These are phyloP conservation scores for Percopsis omiscomaycus DNA, from an alignment of 2,797 vertebrate genomes.

Conservation along the genomic window DNA sequence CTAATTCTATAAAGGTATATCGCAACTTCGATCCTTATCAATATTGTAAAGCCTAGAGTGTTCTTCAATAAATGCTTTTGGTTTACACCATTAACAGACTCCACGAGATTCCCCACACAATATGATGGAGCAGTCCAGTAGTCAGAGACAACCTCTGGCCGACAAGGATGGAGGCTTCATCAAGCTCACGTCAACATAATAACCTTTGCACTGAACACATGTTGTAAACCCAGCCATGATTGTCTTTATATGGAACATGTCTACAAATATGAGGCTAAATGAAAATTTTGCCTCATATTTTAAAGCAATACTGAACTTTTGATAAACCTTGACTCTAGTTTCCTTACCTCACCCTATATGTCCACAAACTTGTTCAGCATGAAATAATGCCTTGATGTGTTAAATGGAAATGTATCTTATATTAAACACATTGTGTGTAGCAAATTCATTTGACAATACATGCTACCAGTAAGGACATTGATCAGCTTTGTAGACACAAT, in stretches of 20 bases:
- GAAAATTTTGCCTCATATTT: slow-evolving; percentile 20
- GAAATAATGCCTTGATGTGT: too few relatives aligned
- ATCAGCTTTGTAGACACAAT: too few relatives aligned
- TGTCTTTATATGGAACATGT: neutral
- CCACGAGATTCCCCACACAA: slow-evolving; percentile 5
- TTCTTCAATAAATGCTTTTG: neutral
- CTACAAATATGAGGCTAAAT: neutral
- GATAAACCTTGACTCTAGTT: too few relatives aligned
- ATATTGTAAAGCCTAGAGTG: too few relatives aligned
- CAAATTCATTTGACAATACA: too few relatives aligned
- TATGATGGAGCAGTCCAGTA: slow-evolving; percentile 28
- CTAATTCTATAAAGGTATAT: neutral
- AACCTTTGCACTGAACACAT: neutral
- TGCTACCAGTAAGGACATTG: too few relatives aligned
- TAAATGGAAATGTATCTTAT: too few relatives aligned
- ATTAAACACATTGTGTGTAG: too few relatives aligned
- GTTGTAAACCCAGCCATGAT: neutral
- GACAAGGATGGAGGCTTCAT: neutral
- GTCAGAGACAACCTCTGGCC: slow-evolving; percentile 13
- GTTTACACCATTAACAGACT: slow-evolving; percentile 34
- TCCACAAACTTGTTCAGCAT: too few relatives aligned
- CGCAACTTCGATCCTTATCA: neutral
- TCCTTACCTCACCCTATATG: too few relatives aligned
- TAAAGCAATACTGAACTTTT: neutral
- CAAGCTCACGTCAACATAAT: slow-evolving; percentile 7